Percentiles rank a stretch among this genome's conserved stretches.
Conservation (phyloP, 92 coral and sea anemone genomes). For the Parazoanthus swiftii region DNA sequence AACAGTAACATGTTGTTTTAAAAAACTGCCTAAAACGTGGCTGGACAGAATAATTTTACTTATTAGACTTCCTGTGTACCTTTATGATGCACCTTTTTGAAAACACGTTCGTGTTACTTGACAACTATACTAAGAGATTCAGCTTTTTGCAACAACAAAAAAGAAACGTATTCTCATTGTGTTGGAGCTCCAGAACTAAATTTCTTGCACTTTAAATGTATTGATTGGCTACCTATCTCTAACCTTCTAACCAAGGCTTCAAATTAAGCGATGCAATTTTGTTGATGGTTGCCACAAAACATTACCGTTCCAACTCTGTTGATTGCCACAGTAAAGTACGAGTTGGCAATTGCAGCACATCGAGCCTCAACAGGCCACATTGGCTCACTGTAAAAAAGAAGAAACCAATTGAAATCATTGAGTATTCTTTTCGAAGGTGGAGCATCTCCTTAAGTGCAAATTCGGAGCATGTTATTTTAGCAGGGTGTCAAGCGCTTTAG, state of each 20-base stretch:
- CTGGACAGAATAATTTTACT: no score
- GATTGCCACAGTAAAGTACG: conserved; percentile 88
- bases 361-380: conserved; percentile 99
- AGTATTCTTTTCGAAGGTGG: background rate
- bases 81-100: no score
- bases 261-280: background rate
- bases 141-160: no score
- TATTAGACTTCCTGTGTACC: no score
- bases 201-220: background rate
- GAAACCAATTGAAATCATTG: background rate
- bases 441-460: background rate
- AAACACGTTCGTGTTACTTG: no score
- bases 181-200: background rate
- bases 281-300: conserved; percentile 1
- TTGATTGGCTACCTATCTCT: background rate
- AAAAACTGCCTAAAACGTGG: no score
- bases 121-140: no score
- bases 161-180: no score
- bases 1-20: no score
- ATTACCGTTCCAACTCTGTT: conserved; percentile 98
- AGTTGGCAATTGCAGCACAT: conserved; percentile 96
- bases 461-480: background rate
- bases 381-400: conserved; percentile 81
- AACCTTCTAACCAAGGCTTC: background rate
- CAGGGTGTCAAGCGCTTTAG: no score